Evolutionary conservation across 53 echinoderm and acorn worm genomes (phyloP).

Genomic region (Temnopleurus reevesii): DNA sequence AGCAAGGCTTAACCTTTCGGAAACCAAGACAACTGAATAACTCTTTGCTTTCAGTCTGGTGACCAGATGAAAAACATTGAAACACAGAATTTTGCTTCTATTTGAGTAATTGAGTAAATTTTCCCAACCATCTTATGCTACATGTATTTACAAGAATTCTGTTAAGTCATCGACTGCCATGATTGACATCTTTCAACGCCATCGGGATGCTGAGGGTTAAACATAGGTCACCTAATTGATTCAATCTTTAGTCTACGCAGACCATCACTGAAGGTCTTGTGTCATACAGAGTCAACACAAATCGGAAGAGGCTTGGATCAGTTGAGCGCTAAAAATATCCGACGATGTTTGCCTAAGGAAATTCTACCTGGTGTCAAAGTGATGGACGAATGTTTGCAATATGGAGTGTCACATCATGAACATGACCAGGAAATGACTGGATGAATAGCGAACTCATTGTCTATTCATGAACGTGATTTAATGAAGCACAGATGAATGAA

Average conservation of each 20-base stretch:
- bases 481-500: background rate
- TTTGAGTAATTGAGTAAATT: background rate
- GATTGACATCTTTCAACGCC: background rate
- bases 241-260: background rate
- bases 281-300: background rate
- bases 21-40: too few species aligned
- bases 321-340: slow-evolving; percentile 23
- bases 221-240: background rate
- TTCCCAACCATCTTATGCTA: background rate
- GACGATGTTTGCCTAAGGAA: slow-evolving; percentile 3
- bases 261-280: background rate
- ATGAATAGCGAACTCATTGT: background rate
- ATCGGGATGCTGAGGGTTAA: background rate
- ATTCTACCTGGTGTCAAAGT: background rate
- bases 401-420: background rate
- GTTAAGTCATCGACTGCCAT: background rate
- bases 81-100: too few species aligned
- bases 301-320: slow-evolving; percentile 11
- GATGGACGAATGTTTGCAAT: background rate
- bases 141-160: background rate
- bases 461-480: background rate
- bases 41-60: too few species aligned
- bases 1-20: too few species aligned
- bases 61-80: too few species aligned
- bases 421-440: background rate